phyloP scores from a whole-genome alignment of 2,888 invertebrate species.

The Pediacus dermestoides region DNA sequence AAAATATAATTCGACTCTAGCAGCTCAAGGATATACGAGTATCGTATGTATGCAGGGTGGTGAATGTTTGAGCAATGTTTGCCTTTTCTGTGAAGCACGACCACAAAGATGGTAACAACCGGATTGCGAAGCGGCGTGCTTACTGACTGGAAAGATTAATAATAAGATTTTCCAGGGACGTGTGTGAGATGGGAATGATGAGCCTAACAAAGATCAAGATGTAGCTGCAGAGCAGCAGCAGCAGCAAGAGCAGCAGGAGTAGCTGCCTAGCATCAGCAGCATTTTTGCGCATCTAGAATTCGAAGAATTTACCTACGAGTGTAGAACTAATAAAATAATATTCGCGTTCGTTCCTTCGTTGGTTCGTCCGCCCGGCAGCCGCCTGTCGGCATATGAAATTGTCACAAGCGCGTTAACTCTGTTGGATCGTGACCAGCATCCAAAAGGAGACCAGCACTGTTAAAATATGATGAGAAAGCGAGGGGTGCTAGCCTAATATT shows the following conservation, averaged over 20 bases:
- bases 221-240: too few relatives aligned
- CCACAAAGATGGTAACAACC: slow-evolving; percentile 39
- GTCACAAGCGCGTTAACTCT: slow-evolving; percentile 36
- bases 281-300: slow-evolving; percentile 34
- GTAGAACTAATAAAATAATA: slow-evolving; percentile 45
- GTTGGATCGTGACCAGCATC: slow-evolving; percentile 39
- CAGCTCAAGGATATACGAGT: not conserved
- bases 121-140: slow-evolving; percentile 42
- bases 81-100: slow-evolving; percentile 29
- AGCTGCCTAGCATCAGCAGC: too few relatives aligned
- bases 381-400: slow-evolving; percentile 38
- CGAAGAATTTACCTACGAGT: slow-evolving; percentile 41
- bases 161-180: slow-evolving; percentile 46
- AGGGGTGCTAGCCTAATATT: too few relatives aligned
- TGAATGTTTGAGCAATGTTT: slow-evolving; percentile 33
- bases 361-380: slow-evolving; percentile 4
- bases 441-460: too few relatives aligned
- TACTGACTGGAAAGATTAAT: slow-evolving; percentile 48
- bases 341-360: slow-evolving; percentile 18
- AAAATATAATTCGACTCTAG: slow-evolving; percentile 25
- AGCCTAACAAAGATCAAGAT: slow-evolving; percentile 38
- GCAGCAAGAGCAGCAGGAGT: slow-evolving; percentile 19
- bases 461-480: too few relatives aligned
- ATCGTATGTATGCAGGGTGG: slow-evolving; percentile 7
- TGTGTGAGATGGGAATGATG: slow-evolving; percentile 47